Base-by-base conservation (phyloP, 2,888 invertebrate genomes). In the Idaea dimidiata region DNA sequence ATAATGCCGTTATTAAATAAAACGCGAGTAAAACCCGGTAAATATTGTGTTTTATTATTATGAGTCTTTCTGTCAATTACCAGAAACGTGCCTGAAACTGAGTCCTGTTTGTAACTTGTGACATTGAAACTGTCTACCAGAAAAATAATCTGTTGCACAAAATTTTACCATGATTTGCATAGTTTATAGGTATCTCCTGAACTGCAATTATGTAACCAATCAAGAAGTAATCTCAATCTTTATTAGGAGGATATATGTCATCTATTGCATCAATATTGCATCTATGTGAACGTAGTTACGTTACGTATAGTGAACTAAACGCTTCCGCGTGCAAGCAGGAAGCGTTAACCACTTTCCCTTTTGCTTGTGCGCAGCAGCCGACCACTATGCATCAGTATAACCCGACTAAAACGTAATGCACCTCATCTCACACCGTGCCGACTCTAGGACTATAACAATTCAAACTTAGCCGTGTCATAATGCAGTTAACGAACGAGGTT, bases 301-400 rank as follows among this genome's bases (percentile, higher is more conserved):
- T 83, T 87, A 88, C 86, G 88, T 84, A 80, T 81, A 75, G 79
- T 81, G 76, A 81, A 81, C 84, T 81, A 81, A 87, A 83, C 84
- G 79, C 86, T 91, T 92, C 91, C 91, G 91, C 86, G 87, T 87
- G 86, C 83, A 78, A 91, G 87, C 91, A 91, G 91, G 91, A 91
- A 92, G 86, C 84, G 67, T 77, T 80, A 77, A 79, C 78, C 88
- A 91, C 91, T 92, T 92, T 92, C 91, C 89, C 91, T 91, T 91
- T 92, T 90, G 88, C 89, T 88, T 79, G 86, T 77, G 87, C 88
- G 88, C 91, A 90, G 90, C 90, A 90, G 90, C 89, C 88, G 81
- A 83, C 80, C 78, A 78, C 83, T 82, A 86, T 86, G 85, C 87
- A 87, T 83, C 83, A 82, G 71, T 85, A 85, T 85, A 83, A 88